Evolutionary conservation across 1,140 invertebrate genomes (phyloP).

Genomic region (Andricus grossulariae): DNA sequence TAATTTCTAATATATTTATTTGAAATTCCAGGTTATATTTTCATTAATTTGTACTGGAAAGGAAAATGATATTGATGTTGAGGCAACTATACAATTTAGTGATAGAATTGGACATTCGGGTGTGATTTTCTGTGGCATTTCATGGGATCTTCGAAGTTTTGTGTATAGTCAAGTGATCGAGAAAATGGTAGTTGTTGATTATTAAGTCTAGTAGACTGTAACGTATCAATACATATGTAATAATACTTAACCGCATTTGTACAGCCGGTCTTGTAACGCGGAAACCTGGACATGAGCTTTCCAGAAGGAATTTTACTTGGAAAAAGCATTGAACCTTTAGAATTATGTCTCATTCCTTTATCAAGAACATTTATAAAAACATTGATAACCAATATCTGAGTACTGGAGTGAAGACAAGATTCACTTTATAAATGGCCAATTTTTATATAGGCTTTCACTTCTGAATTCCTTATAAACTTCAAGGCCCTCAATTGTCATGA

Average conservation of each 20-base stretch:
- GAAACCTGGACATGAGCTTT: too few relatives aligned
- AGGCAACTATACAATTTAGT: conserved; percentile 82
- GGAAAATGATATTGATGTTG: conserved; percentile 88
- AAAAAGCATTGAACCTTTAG: too few relatives aligned
- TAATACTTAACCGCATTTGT: background rate
- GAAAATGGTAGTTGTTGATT: conserved; percentile 89
- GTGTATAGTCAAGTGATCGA: conserved; percentile 86
- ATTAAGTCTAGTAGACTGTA: background rate
- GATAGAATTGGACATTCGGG: conserved; percentile 87
- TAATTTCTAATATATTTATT: background rate
- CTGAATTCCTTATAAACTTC: too few relatives aligned
- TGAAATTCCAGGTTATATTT: conserved; percentile 84
- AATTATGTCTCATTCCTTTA: too few relatives aligned
- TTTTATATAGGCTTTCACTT: too few relatives aligned
- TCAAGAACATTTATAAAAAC: too few relatives aligned
- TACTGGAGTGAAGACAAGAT: too few relatives aligned
- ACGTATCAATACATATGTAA: too few relatives aligned
- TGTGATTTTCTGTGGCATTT: conserved; percentile 90
- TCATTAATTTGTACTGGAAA: conserved; percentile 89
- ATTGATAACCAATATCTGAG: too few relatives aligned
- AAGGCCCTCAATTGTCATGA: too few relatives aligned
- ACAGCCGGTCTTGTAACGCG: conserved; percentile 91
- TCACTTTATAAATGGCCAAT: too few relatives aligned
- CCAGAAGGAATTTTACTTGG: too few relatives aligned
- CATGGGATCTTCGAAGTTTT: conserved; percentile 88